phyloP scores from a whole-genome alignment of 35 echinoderm and acorn worm species.

The Lytechinus pictus region DNA sequence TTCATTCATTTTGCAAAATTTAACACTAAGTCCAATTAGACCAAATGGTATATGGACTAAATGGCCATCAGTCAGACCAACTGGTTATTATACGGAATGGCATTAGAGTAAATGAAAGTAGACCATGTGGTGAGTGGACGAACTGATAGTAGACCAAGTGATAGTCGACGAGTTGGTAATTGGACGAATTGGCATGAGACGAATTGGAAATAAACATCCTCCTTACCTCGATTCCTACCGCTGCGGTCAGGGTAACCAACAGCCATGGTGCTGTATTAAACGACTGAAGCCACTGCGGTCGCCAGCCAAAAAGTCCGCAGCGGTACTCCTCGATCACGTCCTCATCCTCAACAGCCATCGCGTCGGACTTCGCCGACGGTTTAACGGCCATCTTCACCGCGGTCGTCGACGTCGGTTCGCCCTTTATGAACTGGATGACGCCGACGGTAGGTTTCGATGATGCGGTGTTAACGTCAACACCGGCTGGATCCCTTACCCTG shows the following conservation, averaged over 20 bases:
- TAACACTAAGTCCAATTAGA: too few species aligned
- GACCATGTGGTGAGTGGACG: too few species aligned
- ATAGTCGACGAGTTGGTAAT: too few species aligned
- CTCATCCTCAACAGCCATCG: slow-evolving; percentile 6
- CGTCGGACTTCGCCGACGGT: slow-evolving; percentile 26
- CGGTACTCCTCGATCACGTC: background rate
- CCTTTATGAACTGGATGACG: slow-evolving; percentile 31
- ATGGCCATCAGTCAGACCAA: too few species aligned
- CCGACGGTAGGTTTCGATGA: background rate
- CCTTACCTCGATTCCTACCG: slow-evolving; percentile 24
- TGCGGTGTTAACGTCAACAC: background rate
- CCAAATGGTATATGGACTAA: too few species aligned
- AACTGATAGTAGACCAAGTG: too few species aligned
- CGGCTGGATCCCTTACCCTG: slow-evolving; percentile 11
- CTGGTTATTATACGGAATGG: too few species aligned
- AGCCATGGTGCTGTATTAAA: slow-evolving; percentile 50
- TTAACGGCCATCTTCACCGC: background rate
- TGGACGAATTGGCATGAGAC: too few species aligned
- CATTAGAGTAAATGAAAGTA: too few species aligned
- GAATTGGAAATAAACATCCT: too few species aligned
- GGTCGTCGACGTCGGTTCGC: background rate
- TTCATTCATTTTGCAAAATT: too few species aligned
- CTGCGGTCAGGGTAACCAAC: background rate
- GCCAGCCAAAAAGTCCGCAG: slow-evolving; percentile 13
- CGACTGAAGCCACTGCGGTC: slow-evolving; percentile 43